These are phyloP conservation scores for Syngnathus acus DNA, from an alignment of 2,797 vertebrate genomes.

Conservation along the genomic window DNA sequence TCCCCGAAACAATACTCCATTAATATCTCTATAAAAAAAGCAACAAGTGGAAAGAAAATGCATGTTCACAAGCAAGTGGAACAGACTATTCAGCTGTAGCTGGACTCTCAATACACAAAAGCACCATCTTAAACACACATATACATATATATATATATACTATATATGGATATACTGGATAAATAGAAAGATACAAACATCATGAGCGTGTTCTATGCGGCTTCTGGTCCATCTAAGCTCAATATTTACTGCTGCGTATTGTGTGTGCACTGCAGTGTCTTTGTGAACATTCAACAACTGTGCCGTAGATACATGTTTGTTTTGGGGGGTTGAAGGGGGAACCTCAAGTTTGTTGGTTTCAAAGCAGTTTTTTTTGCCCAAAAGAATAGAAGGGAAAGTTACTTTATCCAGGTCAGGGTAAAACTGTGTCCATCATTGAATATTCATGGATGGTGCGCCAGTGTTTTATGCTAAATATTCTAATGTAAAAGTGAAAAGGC, in stretches of 20 bases:
- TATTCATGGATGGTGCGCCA: not conserved
- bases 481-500: not conserved
- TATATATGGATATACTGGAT: not conserved
- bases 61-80: constrained; percentile 18
- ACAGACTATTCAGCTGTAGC: constrained; percentile 21
- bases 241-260: not conserved
- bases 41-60: constrained; percentile 22
- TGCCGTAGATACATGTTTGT: not conserved
- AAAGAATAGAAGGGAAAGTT: not conserved
- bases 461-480: not conserved
- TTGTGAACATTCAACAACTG: constrained; percentile 3
- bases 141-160: too few species aligned
- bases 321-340: not conserved
- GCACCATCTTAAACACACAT: not conserved
- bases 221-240: not conserved
- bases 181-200: constrained; percentile 3
- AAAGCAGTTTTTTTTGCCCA: not conserved
- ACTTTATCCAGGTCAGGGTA: not conserved
- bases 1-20: constrained; percentile 34
- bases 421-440: not conserved
- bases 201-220: not conserved
- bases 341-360: not conserved
- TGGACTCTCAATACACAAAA: constrained; percentile 7
- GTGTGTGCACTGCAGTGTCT: not conserved
- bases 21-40: constrained; percentile 46